A percentile compares a stretch with the other conserved stretches of the same genome.
These are phyloP conservation scores for Nycticebus coucang DNA, from an alignment of 2,113 vertebrate genomes.

Conservation along the genomic window DNA sequence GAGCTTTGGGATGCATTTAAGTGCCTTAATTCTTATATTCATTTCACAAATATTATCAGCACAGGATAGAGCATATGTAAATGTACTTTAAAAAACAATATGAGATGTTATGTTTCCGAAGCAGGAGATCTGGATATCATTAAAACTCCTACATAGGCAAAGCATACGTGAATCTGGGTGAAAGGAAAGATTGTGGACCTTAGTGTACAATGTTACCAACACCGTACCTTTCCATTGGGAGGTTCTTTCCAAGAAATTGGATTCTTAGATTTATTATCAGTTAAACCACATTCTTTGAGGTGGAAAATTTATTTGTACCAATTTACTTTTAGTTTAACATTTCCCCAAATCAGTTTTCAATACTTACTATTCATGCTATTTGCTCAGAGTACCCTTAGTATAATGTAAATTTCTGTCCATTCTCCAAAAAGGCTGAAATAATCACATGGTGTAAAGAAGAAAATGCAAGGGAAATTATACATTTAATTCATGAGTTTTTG, in stretches of 20 bases:
- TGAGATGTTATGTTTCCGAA: background rate
- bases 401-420: background rate
- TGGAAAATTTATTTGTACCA: constrained; percentile 9
- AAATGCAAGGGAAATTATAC: constrained; percentile 16
- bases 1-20: background rate
- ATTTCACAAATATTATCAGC: background rate
- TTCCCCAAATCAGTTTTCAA: background rate
- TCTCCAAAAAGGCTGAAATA: background rate
- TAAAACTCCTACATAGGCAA: background rate
- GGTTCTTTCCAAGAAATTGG: background rate
- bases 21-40: background rate
- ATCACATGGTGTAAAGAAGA: background rate
- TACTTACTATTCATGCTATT: background rate
- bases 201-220: background rate
- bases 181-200: background rate
- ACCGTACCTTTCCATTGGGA: background rate
- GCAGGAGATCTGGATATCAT: background rate
- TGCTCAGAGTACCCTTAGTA: background rate
- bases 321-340: background rate
- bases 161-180: background rate
- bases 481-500: background rate
- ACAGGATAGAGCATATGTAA: background rate
- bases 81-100: background rate
- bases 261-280: background rate
- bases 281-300: background rate